A percentile compares a stretch with the other conserved stretches of the same genome.
phyloP scores from a whole-genome alignment of 2,888 invertebrate genomes.

The Mystacides longicornis region DNA sequence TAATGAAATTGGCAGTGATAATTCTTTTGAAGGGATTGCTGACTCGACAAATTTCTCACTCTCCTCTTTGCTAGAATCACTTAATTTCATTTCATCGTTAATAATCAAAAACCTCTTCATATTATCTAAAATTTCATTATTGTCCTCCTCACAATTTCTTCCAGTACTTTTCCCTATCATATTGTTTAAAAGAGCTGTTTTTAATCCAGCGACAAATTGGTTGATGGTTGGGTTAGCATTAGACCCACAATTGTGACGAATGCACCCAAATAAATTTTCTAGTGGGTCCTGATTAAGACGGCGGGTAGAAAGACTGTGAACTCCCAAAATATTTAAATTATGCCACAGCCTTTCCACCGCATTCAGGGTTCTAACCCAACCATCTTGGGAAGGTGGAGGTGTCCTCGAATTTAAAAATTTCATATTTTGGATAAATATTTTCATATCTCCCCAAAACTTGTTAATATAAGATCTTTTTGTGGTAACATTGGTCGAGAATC shows the following conservation, averaged over 20 bases:
- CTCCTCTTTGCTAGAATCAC: neutral
- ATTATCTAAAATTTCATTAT: neutral
- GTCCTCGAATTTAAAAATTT: neutral
- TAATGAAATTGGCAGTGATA: too few relatives aligned
- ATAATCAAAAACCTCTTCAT: neutral
- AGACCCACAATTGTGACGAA: neutral
- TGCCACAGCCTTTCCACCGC: conserved; percentile 4
- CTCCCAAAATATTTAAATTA: neutral
- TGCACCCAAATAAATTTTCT: conserved; percentile 4
- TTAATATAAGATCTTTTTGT: neutral
- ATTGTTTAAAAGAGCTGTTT: neutral
- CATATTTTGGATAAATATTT: neutral
- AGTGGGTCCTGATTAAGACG: neutral
- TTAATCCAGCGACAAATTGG: neutral
- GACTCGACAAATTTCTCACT: neutral
- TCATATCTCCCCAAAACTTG: neutral
- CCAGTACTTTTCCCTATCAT: neutral
- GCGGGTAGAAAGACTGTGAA: neutral
- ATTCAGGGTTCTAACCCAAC: neutral
- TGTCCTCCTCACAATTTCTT: conserved; percentile 1
- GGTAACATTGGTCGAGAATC: neutral
- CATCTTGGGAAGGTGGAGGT: neutral
- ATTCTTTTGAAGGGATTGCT: too few relatives aligned
- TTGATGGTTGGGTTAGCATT: neutral
- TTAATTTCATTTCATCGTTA: neutral